Evolutionary conservation across 2,888 invertebrate genomes (phyloP).

Genomic region (Brachyptera putata): DNA sequence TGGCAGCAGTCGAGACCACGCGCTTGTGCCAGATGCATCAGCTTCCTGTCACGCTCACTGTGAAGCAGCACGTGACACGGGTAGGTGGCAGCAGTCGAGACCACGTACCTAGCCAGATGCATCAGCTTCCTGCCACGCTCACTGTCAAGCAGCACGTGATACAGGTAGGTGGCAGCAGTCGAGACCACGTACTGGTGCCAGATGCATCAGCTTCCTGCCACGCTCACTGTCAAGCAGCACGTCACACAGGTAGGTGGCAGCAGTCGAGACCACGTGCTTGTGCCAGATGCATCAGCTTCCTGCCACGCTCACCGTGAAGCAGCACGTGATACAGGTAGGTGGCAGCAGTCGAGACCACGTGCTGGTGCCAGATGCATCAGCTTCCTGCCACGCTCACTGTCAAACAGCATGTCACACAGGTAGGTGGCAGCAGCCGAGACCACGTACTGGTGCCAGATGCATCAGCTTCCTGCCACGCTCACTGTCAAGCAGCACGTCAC

Average conservation of each 20-base stretch:
- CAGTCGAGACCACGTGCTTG: constrained; percentile 94
- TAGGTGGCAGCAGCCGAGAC: constrained; percentile 71
- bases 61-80: constrained; percentile 72
- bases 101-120: constrained; percentile 88
- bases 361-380: constrained; percentile 79
- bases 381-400: constrained; percentile 62
- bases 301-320: constrained; percentile 54
- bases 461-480: constrained; percentile 68
- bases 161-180: constrained; percentile 38
- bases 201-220: too few species aligned
- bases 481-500: constrained; percentile 66
- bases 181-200: constrained; percentile 98
- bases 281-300: constrained; percentile 83
- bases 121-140: constrained; percentile 68
- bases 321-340: constrained; percentile 69
- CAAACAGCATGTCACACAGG: constrained; percentile 65
- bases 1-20: constrained; percentile 85
- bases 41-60: constrained; percentile 62
- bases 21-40: too few species aligned
- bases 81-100: constrained; percentile 59
- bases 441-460: constrained; percentile 94
- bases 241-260: constrained; percentile 60
- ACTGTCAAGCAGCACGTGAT: constrained; percentile 66
- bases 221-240: too few species aligned
- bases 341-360: not conserved